Percentiles rank a stretch among this genome's conserved stretches.
Evolutionary conservation across 2,113 vertebrate genomes (phyloP).

Genomic region (Lophochroa leadbeateri): DNA sequence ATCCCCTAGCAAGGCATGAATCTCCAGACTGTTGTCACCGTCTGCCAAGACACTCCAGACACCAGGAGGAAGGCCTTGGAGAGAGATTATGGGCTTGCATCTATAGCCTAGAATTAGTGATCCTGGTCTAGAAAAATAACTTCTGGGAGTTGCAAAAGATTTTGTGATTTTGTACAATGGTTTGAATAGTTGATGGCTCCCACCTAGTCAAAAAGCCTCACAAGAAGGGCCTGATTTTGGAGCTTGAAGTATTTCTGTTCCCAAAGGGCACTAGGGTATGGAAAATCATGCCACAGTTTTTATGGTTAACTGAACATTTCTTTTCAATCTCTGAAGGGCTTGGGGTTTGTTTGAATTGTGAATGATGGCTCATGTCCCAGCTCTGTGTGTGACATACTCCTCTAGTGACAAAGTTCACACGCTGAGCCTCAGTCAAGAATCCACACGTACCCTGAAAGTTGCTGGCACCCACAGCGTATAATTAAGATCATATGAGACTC

Average conservation of each 20-base stretch:
- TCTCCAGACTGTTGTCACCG: background rate
- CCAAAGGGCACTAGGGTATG: constrained; percentile 1
- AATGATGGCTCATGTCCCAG: constrained; percentile 67
- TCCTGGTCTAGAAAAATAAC: background rate
- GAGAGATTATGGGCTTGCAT: background rate
- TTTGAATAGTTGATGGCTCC: background rate
- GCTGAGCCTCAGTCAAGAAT: constrained; percentile 52
- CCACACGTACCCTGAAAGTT: constrained; percentile 34
- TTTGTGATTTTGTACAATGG: background rate
- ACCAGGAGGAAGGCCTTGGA: background rate
- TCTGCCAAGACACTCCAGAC: background rate
- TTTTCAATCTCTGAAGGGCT: constrained; percentile 47
- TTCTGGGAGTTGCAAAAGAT: background rate
- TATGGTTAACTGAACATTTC: constrained; percentile 54
- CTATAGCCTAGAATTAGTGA: background rate
- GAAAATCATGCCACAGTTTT: constrained; percentile 39
- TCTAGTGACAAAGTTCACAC: constrained; percentile 55
- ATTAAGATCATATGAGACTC: constrained; percentile 49
- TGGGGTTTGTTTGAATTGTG: constrained; percentile 57
- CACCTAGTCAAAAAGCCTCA: constrained; percentile 32
- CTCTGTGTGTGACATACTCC: constrained; percentile 56
- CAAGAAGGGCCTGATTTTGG: constrained; percentile 19
- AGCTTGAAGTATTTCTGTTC: constrained; percentile 30
- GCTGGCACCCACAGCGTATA: background rate
- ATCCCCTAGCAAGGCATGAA: background rate